A percentile compares a stretch with the other conserved stretches of the same genome.
Conservation (phyloP, 1,140 invertebrate species). For the Leptinotarsa texana region DNA sequence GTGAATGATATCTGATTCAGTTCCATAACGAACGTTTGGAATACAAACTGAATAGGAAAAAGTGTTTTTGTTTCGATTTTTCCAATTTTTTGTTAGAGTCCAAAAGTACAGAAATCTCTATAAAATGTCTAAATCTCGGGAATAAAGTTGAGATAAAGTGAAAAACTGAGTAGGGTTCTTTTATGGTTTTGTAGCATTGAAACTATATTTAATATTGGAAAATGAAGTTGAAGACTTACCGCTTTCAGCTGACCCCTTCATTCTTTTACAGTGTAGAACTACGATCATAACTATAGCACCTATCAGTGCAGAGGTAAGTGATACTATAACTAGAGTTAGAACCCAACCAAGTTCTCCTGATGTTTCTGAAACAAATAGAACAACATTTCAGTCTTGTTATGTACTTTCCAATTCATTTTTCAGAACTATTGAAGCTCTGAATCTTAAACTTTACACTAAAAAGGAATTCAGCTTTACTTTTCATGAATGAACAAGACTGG, state of each 20-base stretch:
- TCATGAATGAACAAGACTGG: no score
- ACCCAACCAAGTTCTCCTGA: conserved; percentile 59
- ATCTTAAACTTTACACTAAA: no score
- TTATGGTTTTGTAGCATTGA: no score
- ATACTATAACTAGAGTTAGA: conserved; percentile 60
- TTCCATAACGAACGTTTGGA: no score
- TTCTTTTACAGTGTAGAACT: conserved; percentile 62
- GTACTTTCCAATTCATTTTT: neutral
- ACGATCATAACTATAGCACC: conserved; percentile 62
- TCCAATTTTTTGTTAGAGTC: no score
- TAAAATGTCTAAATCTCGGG: no score
- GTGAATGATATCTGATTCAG: no score
- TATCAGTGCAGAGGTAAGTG: conserved; percentile 60
- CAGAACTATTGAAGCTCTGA: neutral
- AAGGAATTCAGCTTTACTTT: no score
- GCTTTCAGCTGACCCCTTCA: neutral
- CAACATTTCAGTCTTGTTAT: neutral
- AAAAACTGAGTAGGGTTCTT: no score
- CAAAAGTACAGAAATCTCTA: no score
- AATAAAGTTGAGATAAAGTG: no score
- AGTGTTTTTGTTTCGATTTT: neutral
- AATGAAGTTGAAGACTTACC: conserved; percentile 1
- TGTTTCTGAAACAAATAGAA: conserved; percentile 55
- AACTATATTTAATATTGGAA: no score
- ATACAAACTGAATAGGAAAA: neutral